phyloP scores from a whole-genome alignment of 2,888 invertebrate genomes.

The Corbicula japonica region DNA sequence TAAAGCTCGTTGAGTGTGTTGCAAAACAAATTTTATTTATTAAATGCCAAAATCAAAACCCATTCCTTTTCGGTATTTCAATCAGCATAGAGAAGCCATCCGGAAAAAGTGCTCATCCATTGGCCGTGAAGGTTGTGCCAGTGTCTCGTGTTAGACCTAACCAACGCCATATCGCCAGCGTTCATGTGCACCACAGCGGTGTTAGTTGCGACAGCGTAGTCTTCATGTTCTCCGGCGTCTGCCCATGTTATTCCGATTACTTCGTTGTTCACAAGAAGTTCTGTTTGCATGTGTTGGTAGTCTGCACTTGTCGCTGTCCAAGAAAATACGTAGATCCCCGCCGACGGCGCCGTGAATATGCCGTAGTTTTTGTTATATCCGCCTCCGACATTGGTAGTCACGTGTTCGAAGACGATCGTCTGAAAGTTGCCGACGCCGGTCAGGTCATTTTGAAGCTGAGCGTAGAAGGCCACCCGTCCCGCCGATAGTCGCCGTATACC shows the following conservation, averaged over 20 bases:
- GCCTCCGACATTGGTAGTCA: slow-evolving; percentile 55
- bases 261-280: slow-evolving; percentile 42
- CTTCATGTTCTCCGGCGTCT: slow-evolving; percentile 46
- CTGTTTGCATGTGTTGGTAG: slow-evolving; percentile 47
- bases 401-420: slow-evolving; percentile 48
- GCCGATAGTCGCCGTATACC: neutral
- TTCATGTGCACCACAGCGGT: slow-evolving; percentile 38
- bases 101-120: slow-evolving; percentile 44
- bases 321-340: slow-evolving; percentile 52
- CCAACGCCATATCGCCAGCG: slow-evolving; percentile 47
- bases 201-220: slow-evolving; percentile 48
- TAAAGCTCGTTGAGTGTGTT: too few relatives aligned
- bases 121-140: slow-evolving; percentile 25
- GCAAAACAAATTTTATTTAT: too few relatives aligned
- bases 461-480: slow-evolving; percentile 40
- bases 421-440: slow-evolving; percentile 42
- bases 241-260: slow-evolving; percentile 38
- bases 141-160: slow-evolving; percentile 39
- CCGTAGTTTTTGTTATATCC: slow-evolving; percentile 53
- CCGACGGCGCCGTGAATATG: slow-evolving; percentile 47
- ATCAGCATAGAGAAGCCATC: slow-evolving; percentile 36
- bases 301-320: slow-evolving; percentile 50
- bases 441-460: slow-evolving; percentile 36
- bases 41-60: too few relatives aligned
- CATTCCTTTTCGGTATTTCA: too few relatives aligned